Evolutionary conservation across 2,797 vertebrate species (phyloP).

Genomic region (Sardinella longiceps): DNA sequence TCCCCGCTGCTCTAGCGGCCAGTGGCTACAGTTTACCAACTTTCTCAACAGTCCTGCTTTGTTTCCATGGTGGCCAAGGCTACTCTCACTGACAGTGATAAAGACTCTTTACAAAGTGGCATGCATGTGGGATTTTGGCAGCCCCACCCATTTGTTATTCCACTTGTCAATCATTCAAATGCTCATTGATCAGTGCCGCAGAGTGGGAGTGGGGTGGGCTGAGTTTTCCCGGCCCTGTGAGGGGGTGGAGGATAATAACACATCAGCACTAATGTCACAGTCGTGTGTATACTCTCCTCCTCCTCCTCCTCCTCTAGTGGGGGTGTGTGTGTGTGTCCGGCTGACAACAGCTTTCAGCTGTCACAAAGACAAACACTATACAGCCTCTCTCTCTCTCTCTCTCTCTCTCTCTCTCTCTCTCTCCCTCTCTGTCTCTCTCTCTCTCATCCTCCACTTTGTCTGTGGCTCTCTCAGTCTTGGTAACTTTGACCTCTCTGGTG

Average conservation of each 20-base stretch:
- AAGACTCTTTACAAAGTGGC: neutral
- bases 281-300: neutral
- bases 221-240: neutral
- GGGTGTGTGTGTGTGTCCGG: neutral
- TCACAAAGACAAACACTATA: neutral
- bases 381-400: constrained; percentile 14
- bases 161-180: constrained; percentile 18
- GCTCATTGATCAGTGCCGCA: neutral
- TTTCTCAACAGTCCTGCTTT: neutral
- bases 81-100: neutral
- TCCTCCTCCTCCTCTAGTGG: too few species aligned
- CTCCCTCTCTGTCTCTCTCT: neutral
- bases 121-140: neutral
- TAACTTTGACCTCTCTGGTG: constrained; percentile 22
- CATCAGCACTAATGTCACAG: constrained; percentile 17
- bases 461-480: neutral
- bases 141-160: constrained; percentile 8
- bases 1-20: neutral
- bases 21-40: neutral
- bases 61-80: neutral
- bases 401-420: neutral
- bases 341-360: constrained; percentile 30
- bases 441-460: neutral
- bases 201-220: neutral
- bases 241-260: constrained; percentile 1